Evolutionary conservation across 2,888 invertebrate species (phyloP).

Genomic region (Trichacis sp.): DNA sequence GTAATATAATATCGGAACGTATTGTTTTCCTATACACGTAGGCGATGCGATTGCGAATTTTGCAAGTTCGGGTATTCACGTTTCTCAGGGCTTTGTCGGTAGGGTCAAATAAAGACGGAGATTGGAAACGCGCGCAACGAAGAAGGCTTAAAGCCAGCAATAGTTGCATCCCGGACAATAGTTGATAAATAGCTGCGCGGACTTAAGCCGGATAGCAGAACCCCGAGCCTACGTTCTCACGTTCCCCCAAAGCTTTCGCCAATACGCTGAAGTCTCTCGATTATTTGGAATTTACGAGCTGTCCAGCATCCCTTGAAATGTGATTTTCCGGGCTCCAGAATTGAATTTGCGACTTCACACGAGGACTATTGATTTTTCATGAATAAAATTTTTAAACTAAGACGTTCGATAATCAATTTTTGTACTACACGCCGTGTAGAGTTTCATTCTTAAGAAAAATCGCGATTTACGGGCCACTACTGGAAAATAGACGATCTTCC

Average conservation of each 20-base stretch:
- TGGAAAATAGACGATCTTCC: conserved; percentile 33
- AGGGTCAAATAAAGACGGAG: conserved; percentile 1
- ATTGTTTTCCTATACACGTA: conserved; percentile 40
- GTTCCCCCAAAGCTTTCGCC: conserved; percentile 22
- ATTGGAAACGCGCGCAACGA: conserved; percentile 9
- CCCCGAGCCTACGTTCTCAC: conserved; percentile 39
- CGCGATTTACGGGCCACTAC: conserved; percentile 34
- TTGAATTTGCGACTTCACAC: no score
- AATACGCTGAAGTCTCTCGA: conserved; percentile 24
- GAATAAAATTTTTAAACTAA: no score
- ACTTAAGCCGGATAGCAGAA: conserved; percentile 40
- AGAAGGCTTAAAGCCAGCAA: conserved; percentile 31
- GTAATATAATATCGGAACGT: conserved; percentile 38
- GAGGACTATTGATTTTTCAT: no score
- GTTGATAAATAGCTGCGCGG: conserved; percentile 42
- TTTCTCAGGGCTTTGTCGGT: conserved; percentile 20
- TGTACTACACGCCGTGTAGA: neutral
- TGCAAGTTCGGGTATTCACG: conserved; percentile 28
- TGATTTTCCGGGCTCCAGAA: neutral
- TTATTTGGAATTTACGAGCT: conserved; percentile 32
- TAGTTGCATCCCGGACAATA: conserved; percentile 41
- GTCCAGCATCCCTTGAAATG: conserved; percentile 1
- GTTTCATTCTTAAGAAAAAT: conserved; percentile 12
- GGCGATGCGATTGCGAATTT: conserved; percentile 32
- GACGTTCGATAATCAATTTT: neutral